Evolutionary conservation across 2,797 vertebrate species (phyloP).

Genomic region (Gobionotothen gibberifrons): DNA sequence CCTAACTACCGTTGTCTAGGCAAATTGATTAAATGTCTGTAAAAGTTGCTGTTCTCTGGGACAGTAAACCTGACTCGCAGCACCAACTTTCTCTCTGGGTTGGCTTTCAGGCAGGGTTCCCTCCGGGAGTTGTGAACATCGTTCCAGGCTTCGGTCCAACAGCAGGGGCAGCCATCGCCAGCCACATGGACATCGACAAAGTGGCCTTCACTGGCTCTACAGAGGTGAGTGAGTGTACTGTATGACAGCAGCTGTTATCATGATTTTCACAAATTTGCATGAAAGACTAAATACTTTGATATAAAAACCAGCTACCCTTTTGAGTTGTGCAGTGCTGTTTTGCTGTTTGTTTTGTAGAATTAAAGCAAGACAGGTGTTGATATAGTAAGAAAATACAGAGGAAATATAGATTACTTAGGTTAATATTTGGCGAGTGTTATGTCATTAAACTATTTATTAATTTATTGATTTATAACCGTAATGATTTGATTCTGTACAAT

Average conservation of each 20-base stretch:
- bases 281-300: not conserved
- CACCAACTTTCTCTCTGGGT: slow-evolving; percentile 8
- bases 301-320: not conserved
- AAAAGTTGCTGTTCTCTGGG: not conserved
- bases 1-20: too few relatives aligned
- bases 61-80: not conserved
- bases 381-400: not conserved
- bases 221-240: slow-evolving; percentile 80
- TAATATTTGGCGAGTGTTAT: too few relatives aligned
- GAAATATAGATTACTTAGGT: not conserved
- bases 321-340: not conserved
- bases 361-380: not conserved
- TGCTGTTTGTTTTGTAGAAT: not conserved
- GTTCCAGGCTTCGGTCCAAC: slow-evolving; percentile 94
- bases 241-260: not conserved
- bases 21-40: not conserved
- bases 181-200: slow-evolving; percentile 91
- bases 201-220: slow-evolving; percentile 97
- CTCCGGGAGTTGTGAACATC: slow-evolving; percentile 96
- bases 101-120: slow-evolving; percentile 80
- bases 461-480: too few relatives aligned
- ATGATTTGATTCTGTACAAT: too few relatives aligned
- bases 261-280: not conserved
- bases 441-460: too few relatives aligned
- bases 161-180: slow-evolving; percentile 91